These are phyloP conservation scores for Mastigias papua DNA, from an alignment of 30 jellyfish, hydroid and myxozoan genomes.

Conservation along the genomic window DNA sequence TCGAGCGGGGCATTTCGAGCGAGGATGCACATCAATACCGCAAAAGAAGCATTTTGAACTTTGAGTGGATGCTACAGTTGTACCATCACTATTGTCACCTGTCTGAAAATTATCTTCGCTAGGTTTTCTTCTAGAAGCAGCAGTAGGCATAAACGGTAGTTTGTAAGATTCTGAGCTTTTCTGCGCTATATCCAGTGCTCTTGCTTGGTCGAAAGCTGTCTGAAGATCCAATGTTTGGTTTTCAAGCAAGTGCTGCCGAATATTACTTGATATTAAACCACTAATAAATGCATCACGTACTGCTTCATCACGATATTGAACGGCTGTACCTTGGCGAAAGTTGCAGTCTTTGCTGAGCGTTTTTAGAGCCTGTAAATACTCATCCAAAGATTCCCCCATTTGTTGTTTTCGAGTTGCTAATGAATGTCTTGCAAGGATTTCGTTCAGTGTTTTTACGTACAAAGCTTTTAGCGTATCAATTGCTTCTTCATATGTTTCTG, in stretches of 20 bases:
- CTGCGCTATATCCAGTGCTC: constrained; percentile 69
- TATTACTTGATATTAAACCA: constrained; percentile 63
- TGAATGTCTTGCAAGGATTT: constrained; percentile 76
- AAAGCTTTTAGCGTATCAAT: constrained; percentile 57
- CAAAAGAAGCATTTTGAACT: constrained; percentile 43
- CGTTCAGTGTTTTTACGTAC: constrained; percentile 67
- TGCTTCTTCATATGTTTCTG: constrained; percentile 55
- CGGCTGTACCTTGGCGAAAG: constrained; percentile 67
- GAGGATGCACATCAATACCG: constrained; percentile 38
- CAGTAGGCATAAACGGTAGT: constrained; percentile 13
- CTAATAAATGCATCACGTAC: constrained; percentile 78
- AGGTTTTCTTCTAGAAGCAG: constrained; percentile 27
- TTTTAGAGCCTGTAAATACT: constrained; percentile 75
- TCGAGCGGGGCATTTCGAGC: constrained; percentile 76
- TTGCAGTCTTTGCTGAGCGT: constrained; percentile 76
- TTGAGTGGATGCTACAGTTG: constrained; percentile 23
- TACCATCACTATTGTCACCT: not conserved
- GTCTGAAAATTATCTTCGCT: not conserved
- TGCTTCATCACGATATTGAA: constrained; percentile 68
- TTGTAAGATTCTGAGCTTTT: constrained; percentile 56
- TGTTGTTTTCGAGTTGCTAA: no score
- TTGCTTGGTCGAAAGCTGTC: constrained; percentile 43
- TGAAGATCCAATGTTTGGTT: constrained; percentile 44
- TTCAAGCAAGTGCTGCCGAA: constrained; percentile 75
- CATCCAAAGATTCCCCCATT: no score